phyloP scores from a whole-genome alignment of 2,113 vertebrate species.

The Pteropus alecto region DNA sequence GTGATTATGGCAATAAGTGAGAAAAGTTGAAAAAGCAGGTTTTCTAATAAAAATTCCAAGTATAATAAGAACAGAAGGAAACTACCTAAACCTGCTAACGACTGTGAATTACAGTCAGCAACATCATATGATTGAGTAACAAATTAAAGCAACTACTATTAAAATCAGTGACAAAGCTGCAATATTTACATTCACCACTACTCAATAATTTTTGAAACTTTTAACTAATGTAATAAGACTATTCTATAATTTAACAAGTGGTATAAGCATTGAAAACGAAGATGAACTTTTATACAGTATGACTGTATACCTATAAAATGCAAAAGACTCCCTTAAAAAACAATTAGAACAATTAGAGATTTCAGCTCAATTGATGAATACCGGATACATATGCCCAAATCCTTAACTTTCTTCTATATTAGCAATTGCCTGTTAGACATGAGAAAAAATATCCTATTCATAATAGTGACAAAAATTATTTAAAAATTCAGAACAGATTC shows the following conservation, averaged over 20 bases:
- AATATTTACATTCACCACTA: not conserved
- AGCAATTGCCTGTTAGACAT: not conserved
- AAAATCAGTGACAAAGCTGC: not conserved
- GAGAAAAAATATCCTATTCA: not conserved
- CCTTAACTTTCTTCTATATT: not conserved
- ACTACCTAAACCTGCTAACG: not conserved
- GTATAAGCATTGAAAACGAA: not conserved
- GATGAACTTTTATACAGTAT: not conserved
- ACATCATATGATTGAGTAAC: not conserved
- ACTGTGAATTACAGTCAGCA: not conserved
- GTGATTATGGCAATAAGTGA: not conserved
- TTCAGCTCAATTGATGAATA: not conserved
- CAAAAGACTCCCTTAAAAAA: not conserved
- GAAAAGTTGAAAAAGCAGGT: not conserved
- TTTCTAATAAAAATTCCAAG: constrained; percentile 37
- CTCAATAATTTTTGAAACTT: not conserved
- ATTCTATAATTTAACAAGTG: not conserved
- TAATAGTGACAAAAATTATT: not conserved
- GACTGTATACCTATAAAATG: not conserved
- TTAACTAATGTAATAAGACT: not conserved
- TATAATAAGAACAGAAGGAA: not conserved
- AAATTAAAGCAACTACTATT: not conserved
- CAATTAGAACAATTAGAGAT: not conserved
- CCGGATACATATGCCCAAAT: not conserved
- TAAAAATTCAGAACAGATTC: not conserved